These are phyloP conservation scores for Phocides pigmalion DNA, from an alignment of 1,140 invertebrate species.

Conservation along the genomic window DNA sequence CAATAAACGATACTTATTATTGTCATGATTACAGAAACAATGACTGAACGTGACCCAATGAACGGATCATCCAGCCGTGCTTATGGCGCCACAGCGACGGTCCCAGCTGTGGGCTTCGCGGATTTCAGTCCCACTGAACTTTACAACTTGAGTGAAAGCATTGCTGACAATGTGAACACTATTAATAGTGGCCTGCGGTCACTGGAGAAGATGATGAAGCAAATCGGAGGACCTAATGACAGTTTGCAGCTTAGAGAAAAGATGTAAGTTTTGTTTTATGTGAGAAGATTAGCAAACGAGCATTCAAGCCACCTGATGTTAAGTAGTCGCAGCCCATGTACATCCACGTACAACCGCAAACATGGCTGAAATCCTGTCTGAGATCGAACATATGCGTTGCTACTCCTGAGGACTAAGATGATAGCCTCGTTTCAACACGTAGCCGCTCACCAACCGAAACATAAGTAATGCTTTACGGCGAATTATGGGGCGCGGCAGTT, in stretches of 20 bases:
- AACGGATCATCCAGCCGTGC: constrained; percentile 73
- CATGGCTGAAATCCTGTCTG: too few species aligned
- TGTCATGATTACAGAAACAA: constrained; percentile 44
- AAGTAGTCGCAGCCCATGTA: too few species aligned
- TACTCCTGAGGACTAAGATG: too few species aligned
- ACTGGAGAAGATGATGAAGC: constrained; percentile 89
- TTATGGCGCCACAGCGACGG: constrained; percentile 80
- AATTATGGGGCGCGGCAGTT: too few species aligned
- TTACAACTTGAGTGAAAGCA: constrained; percentile 89
- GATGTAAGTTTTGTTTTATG: constrained; percentile 57
- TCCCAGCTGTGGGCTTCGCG: constrained; percentile 86
- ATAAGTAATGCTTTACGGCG: too few species aligned
- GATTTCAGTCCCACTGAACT: constrained; percentile 90
- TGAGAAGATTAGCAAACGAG: too few species aligned
- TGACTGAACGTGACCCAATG: constrained; percentile 73
- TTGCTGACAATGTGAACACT: constrained; percentile 91
- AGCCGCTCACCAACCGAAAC: too few species aligned
- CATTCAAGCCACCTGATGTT: too few species aligned
- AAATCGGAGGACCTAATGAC: constrained; percentile 91
- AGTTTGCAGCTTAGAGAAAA: constrained; percentile 71
- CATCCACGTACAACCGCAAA: too few species aligned
- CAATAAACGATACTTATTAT: background rate
- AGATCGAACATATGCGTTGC: too few species aligned
- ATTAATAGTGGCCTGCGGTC: constrained; percentile 88
- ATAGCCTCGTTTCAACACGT: too few species aligned